A percentile compares a stretch with the other conserved stretches of the same genome.
phyloP scores from a whole-genome alignment of 2,797 vertebrate species.

The Muscicapa striata region DNA sequence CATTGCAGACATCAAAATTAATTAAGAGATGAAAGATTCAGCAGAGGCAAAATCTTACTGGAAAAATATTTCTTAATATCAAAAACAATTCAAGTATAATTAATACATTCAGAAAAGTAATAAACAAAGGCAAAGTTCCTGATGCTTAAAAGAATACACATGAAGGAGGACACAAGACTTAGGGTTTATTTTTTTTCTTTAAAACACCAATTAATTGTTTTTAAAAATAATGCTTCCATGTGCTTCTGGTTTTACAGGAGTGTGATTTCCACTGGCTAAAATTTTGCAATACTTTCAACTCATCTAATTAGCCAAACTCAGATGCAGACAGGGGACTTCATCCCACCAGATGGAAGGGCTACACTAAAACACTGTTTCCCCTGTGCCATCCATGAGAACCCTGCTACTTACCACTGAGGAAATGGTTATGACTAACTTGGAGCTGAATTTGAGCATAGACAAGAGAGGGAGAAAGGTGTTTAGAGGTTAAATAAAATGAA shows the following conservation, averaged over 20 bases:
- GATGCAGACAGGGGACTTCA: neutral
- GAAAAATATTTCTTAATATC: constrained; percentile 22
- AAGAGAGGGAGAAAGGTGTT: neutral
- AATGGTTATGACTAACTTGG: neutral
- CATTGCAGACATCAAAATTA: constrained; percentile 4
- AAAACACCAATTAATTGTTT: neutral
- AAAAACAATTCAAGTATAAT: constrained; percentile 1
- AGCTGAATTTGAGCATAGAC: neutral
- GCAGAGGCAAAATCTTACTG: neutral
- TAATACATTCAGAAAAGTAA: neutral
- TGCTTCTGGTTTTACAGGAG: neutral
- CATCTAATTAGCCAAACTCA: neutral
- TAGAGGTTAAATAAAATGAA: neutral
- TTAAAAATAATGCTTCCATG: neutral
- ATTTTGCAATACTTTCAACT: neutral
- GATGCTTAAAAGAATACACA: neutral
- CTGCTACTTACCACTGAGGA: neutral
- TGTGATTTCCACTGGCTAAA: neutral
- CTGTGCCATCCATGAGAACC: fast-evolving
- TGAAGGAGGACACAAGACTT: neutral
- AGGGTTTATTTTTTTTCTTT: neutral
- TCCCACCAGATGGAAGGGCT: neutral
- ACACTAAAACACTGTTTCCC: neutral
- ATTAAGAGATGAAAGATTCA: constrained; percentile 32
- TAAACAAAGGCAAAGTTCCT: neutral